Conservation (phyloP, 2,888 invertebrate species). For the Cheilosia urbana region DNA sequence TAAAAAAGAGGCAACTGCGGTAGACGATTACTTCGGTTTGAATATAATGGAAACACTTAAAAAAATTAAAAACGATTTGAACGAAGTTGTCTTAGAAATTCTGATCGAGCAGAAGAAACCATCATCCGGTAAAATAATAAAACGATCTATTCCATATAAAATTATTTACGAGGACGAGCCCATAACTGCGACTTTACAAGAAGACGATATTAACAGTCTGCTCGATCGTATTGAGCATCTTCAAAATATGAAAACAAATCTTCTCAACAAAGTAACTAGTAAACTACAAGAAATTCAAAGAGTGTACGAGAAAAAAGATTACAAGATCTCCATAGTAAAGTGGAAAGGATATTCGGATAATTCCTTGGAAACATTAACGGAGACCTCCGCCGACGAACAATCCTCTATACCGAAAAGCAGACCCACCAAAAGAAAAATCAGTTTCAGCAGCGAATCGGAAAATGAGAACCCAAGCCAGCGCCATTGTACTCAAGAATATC, state of each 20-base stretch:
- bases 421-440: conserved; percentile 14
- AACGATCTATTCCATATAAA: neutral
- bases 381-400: neutral
- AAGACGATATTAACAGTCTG: neutral
- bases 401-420: neutral
- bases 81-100: conserved; percentile 12
- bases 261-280: neutral
- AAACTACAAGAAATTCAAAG: conserved; percentile 22
- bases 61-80: conserved; percentile 9
- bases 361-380: neutral
- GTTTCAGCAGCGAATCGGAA: neutral
- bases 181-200: no score
- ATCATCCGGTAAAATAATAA: neutral
- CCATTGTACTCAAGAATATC: neutral
- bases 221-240: conserved; percentile 17
- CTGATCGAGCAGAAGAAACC: conserved; percentile 12
- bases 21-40: neutral
- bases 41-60: conserved; percentile 14
- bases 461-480: neutral
- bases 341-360: neutral
- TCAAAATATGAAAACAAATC: neutral
- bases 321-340: conserved; percentile 5
- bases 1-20: neutral
- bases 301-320: neutral
- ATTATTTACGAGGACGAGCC: neutral